Evolutionary conservation across 1,140 invertebrate genomes (phyloP).

Genomic region (Bombus turneri): DNA sequence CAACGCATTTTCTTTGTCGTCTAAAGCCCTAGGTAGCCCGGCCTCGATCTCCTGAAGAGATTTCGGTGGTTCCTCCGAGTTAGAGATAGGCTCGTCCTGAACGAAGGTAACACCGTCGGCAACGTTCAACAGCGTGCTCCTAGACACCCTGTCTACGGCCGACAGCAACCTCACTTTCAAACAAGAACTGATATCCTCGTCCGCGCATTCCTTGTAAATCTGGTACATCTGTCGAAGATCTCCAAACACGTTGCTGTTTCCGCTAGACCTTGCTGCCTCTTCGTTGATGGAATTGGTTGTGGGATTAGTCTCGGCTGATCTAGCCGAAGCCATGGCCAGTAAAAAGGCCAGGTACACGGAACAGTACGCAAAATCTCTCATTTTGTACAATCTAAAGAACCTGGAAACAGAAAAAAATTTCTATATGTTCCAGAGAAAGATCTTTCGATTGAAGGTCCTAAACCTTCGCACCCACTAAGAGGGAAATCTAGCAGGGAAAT

Average conservation of each 20-base stretch:
- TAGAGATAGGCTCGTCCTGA: constrained; percentile 82
- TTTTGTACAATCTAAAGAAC: constrained; percentile 55
- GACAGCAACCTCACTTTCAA: constrained; percentile 89
- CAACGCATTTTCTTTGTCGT: constrained; percentile 88
- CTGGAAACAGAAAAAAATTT: constrained; percentile 40
- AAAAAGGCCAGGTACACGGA: constrained; percentile 76
- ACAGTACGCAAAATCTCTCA: constrained; percentile 68
- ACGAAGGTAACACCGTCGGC: constrained; percentile 89
- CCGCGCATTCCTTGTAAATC: constrained; percentile 89
- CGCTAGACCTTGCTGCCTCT: constrained; percentile 73
- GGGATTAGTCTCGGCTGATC: constrained; percentile 79
- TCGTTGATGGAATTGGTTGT: constrained; percentile 81
- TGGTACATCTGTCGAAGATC: constrained; percentile 84
- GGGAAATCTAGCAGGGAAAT: neutral
- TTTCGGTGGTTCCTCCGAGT: constrained; percentile 77
- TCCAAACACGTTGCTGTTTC: constrained; percentile 77
- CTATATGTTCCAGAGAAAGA: neutral
- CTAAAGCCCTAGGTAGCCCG: constrained; percentile 86
- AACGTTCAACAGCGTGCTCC: constrained; percentile 85
- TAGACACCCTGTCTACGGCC: constrained; percentile 87
- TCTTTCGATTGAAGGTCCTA: neutral
- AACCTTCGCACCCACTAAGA: neutral
- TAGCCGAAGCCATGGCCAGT: constrained; percentile 75
- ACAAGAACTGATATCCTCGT: constrained; percentile 87
- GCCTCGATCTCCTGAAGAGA: constrained; percentile 86